phyloP scores from a whole-genome alignment of 2,113 vertebrate species.

The Pholis gunnellus region DNA sequence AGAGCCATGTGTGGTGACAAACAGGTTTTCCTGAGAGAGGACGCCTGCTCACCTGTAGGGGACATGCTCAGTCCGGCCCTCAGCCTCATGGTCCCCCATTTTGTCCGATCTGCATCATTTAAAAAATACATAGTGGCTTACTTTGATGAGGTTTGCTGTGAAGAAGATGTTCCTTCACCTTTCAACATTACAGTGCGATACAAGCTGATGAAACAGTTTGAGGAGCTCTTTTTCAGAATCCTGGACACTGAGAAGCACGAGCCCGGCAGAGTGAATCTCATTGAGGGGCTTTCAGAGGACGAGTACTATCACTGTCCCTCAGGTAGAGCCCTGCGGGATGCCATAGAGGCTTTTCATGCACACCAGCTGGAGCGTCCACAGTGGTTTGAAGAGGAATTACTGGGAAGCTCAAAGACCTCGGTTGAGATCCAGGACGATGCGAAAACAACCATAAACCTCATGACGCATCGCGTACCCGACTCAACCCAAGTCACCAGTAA shows the following conservation, averaged over 20 bases:
- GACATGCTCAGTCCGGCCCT: slow-evolving; percentile 93
- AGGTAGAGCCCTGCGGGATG: slow-evolving; percentile 85
- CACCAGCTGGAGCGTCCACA: slow-evolving; percentile 86
- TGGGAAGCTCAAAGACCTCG: slow-evolving; percentile 56
- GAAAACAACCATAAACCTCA: neutral
- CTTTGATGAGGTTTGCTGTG: slow-evolving; percentile 87
- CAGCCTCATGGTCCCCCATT: slow-evolving; percentile 89
- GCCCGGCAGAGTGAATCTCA: slow-evolving; percentile 86
- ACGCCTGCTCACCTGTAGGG: slow-evolving; percentile 80
- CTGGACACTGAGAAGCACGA: slow-evolving; percentile 90
- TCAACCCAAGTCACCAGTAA: neutral
- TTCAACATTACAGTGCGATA: slow-evolving; percentile 89
- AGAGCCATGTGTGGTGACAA: slow-evolving; percentile 87
- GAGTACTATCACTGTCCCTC: slow-evolving; percentile 82
- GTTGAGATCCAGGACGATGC: neutral
- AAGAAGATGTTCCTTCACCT: slow-evolving; percentile 88
- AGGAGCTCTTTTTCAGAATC: slow-evolving; percentile 94
- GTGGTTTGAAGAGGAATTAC: slow-evolving; percentile 90
- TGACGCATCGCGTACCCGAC: neutral
- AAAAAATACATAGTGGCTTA: slow-evolving; percentile 93
- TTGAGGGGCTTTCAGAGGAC: slow-evolving; percentile 84
- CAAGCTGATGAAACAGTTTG: slow-evolving; percentile 91
- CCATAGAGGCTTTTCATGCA: slow-evolving; percentile 85
- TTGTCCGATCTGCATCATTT: slow-evolving; percentile 87
- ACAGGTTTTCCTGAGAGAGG: slow-evolving; percentile 85